Conservation (phyloP, 37 sponge, comb jelly and placozoan genomes). For the Tethya wilhelma region DNA sequence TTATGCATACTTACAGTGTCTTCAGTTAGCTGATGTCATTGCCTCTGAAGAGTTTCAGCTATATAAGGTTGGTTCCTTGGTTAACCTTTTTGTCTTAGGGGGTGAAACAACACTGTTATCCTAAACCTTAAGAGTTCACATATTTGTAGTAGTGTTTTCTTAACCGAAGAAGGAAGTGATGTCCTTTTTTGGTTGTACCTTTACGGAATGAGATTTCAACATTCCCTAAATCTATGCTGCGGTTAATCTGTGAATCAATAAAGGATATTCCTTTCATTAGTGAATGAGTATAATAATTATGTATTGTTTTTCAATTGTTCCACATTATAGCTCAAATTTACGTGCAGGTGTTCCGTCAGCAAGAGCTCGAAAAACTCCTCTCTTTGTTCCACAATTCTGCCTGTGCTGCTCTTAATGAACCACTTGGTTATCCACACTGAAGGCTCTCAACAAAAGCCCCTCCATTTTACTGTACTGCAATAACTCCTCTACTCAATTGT, state of each 20-base stretch:
- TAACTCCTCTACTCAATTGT: no score
- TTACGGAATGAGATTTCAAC: no score
- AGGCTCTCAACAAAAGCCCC: no score
- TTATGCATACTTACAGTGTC: conserved; percentile 71
- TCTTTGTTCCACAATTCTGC: conserved; percentile 59
- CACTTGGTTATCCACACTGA: no score
- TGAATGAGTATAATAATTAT: background rate
- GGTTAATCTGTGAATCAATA: background rate
- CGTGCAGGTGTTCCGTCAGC: conserved; percentile 75
- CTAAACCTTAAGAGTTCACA: background rate
- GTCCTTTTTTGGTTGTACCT: no score
- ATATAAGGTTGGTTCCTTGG: conserved; percentile 48
- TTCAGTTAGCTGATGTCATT: conserved; percentile 75
- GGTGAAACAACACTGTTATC: background rate
- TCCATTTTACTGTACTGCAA: no score
- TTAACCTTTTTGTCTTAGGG: background rate
- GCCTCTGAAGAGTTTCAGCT: conserved; percentile 77
- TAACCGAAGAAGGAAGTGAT: no score
- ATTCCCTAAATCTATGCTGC: no score
- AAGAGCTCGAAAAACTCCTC: conserved; percentile 88
- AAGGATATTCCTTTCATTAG: background rate
- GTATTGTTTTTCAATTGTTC: background rate
- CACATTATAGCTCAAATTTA: background rate
- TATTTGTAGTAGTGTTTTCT: no score
- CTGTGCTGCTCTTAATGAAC: conserved; percentile 36